Base-by-base conservation (phyloP, 53 echinoderm and acorn worm species). In the Paracentrotus lividus region DNA sequence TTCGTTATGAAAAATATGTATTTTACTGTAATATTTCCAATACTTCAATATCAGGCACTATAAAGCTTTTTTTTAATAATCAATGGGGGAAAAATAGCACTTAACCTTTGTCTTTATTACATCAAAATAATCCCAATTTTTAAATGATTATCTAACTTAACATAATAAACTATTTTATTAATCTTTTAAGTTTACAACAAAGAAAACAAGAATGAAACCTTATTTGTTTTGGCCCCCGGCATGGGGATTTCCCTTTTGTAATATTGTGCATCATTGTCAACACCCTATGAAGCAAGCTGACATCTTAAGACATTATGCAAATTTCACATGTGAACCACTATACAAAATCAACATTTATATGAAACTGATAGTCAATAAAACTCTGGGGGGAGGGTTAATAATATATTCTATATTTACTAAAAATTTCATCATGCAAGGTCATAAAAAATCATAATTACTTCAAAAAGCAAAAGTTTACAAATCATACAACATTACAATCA, bases 361-460 rank as follows among this genome's bases (percentile, higher is more conserved):
- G 57, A 72, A 72, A 72, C 18, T 72, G 72, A 72, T 72, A 72
- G n/a, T n/a, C n/a, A n/a, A n/a, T n/a, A n/a, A n/a, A n/a, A n/a
- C n/a, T n/a, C n/a, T n/a, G n/a, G n/a, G n/a, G n/a, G n/a, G n/a
- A n/a, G n/a, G n/a, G n/a, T n/a, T n/a, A n/a, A n/a, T n/a, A n/a
- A n/a, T n/a, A n/a, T n/a, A n/a, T n/a, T n/a, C n/a, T 72, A 72
- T 38, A 10, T 72, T 38, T n/a, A n/a, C n/a, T n/a, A n/a, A n/a
- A n/a, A n/a, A n/a, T n/a, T n/a, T n/a, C n/a, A n/a, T n/a, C n/a
- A n/a, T n/a, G n/a, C n/a, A n/a, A 72, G 69, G 36, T 72, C 21
- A 38, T 9, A 72, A 18, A 26, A 40, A 40, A 40, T 38, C 5
- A 18, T 69, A 72, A 72, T 72, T 72, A 40, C 4, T 18, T 21